Conservation (phyloP, 2,113 vertebrate species). For the Hippocampus abdominalis region DNA sequence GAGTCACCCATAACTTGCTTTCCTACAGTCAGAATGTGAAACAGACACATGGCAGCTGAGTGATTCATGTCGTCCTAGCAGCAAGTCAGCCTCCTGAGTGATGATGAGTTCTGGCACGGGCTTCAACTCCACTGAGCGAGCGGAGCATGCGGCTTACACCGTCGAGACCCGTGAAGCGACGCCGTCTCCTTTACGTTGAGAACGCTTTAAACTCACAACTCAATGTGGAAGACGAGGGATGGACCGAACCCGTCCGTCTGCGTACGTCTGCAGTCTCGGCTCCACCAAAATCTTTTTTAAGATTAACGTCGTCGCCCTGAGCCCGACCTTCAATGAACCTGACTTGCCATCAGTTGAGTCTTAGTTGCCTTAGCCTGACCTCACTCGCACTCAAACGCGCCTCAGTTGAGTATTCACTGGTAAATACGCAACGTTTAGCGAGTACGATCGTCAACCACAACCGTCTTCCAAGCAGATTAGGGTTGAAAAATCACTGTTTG, state of each 20-base stretch:
- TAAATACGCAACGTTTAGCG: no score
- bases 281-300: neutral
- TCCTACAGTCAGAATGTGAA: constrained; percentile 53
- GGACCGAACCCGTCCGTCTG: constrained; percentile 27
- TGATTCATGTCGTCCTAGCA: constrained; percentile 62
- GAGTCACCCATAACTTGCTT: constrained; percentile 71
- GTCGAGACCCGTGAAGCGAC: constrained; percentile 19
- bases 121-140: constrained; percentile 34
- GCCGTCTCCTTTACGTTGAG: constrained; percentile 21
- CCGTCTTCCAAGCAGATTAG: no score
- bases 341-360: no score
- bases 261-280: constrained; percentile 37
- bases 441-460: no score
- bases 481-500: no score
- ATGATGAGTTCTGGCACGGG: constrained; percentile 62
- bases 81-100: constrained; percentile 41
- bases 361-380: neutral
- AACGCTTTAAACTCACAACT: constrained; percentile 38
- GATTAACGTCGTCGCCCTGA: neutral
- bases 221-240: constrained; percentile 34
- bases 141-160: constrained; percentile 3
- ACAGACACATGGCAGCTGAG: constrained; percentile 61
- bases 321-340: neutral
- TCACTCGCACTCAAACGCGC: neutral
- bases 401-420: no score